Evolutionary conservation across 2,113 vertebrate species (phyloP).

Genomic region (Protobothrops mucrosquamatus): DNA sequence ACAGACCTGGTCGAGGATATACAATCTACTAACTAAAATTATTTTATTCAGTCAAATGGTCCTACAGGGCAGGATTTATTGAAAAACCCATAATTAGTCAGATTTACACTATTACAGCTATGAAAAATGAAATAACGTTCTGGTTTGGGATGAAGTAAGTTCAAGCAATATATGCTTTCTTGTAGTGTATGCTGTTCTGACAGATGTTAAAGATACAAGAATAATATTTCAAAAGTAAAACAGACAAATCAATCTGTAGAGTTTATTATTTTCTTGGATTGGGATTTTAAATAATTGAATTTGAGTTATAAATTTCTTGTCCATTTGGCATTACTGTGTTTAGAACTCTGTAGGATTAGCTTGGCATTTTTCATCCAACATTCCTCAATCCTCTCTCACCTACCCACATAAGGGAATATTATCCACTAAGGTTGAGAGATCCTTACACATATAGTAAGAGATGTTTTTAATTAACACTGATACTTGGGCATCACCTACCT

Average conservation of each 20-base stretch:
- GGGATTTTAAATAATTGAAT: background rate
- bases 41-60: background rate
- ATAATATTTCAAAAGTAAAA: background rate
- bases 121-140: background rate
- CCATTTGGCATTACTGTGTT: background rate
- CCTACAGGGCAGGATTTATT: background rate
- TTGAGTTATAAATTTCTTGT: background rate
- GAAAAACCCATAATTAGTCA: background rate
- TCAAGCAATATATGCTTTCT: background rate
- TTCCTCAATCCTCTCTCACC: background rate
- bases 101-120: background rate
- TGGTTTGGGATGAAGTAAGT: background rate
- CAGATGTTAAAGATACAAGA: background rate
- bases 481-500: constrained; percentile 13
- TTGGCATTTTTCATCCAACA: background rate
- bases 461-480: constrained; percentile 9
- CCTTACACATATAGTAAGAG: background rate
- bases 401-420: background rate
- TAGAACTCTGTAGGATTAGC: background rate
- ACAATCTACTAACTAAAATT: background rate
- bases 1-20: background rate
- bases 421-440: background rate
- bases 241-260: background rate
- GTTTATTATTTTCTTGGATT: background rate
- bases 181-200: background rate